Percentiles rank a stretch among this genome's conserved stretches.
Evolutionary conservation across 2,113 vertebrate genomes (phyloP).

Genomic region (Onychostoma macrolepis): DNA sequence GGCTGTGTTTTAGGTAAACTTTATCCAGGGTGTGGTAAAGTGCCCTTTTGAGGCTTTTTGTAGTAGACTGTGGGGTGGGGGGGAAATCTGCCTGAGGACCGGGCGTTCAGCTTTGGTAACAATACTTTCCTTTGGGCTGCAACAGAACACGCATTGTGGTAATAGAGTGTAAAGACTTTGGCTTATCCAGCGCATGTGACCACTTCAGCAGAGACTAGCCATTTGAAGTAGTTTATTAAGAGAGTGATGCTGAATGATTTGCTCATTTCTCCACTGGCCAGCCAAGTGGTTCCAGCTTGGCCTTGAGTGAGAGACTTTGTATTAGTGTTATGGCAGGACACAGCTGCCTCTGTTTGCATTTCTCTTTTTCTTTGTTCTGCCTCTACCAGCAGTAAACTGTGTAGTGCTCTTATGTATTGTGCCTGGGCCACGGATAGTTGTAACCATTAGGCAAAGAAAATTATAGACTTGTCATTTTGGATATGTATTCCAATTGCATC

Average conservation of each 20-base stretch:
- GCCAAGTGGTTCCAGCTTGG: constrained; percentile 42
- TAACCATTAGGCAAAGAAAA: not conserved
- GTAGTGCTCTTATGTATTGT: not conserved
- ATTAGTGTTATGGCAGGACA: constrained; percentile 16
- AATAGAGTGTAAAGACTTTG: constrained; percentile 34
- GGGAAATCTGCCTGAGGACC: not conserved
- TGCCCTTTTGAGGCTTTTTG: not conserved
- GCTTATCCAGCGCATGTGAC: constrained; percentile 53
- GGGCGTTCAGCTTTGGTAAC: constrained; percentile 15
- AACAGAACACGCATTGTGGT: constrained; percentile 50
- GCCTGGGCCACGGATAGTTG: not conserved
- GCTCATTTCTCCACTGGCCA: constrained; percentile 14
- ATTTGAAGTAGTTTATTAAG: constrained; percentile 54
- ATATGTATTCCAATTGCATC: not conserved
- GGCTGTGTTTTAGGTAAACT: not conserved
- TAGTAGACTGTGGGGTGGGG: not conserved
- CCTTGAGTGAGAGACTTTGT: constrained; percentile 39
- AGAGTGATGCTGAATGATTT: constrained; percentile 38
- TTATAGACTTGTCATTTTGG: not conserved
- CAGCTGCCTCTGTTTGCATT: constrained; percentile 41
- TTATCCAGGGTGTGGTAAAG: constrained; percentile 16
- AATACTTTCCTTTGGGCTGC: constrained; percentile 33
- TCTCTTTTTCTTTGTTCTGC: constrained; percentile 10
- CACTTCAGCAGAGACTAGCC: constrained; percentile 33
- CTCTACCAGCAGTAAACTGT: constrained; percentile 9